phyloP scores from a whole-genome alignment of 1,140 invertebrate genomes.

The Drosophila bocqueti region DNA sequence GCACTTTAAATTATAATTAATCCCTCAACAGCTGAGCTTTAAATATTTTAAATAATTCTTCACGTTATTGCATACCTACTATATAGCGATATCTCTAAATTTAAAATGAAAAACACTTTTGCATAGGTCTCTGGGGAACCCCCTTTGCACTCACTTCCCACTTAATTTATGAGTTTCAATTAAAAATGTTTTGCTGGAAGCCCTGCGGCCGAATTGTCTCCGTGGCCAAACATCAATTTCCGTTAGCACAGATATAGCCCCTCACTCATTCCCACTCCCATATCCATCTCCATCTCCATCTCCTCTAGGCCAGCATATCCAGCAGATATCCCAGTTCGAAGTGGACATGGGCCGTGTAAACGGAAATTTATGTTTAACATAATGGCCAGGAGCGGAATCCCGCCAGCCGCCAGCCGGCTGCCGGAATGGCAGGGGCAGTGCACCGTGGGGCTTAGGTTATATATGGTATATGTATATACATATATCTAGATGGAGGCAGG shows the following conservation, averaged over 20 bases:
- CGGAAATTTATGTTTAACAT: slow-evolving; percentile 80
- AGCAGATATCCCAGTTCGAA: neutral
- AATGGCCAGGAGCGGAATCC: slow-evolving; percentile 47
- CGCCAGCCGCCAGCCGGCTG: slow-evolving; percentile 1
- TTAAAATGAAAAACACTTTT: slow-evolving; percentile 55
- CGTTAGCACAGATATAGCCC: slow-evolving; percentile 19
- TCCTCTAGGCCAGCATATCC: neutral
- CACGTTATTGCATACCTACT: too few relatives aligned
- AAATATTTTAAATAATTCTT: too few relatives aligned
- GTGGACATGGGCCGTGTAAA: slow-evolving; percentile 43
- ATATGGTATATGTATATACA: neutral
- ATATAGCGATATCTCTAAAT: neutral
- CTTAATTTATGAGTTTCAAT: slow-evolving; percentile 81
- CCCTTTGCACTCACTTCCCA: neutral
- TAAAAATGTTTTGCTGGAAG: slow-evolving; percentile 65
- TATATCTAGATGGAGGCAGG: neutral
- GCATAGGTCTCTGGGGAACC: neutral
- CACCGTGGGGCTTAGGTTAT: neutral
- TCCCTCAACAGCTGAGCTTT: too few relatives aligned
- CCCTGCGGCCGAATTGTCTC: slow-evolving; percentile 13
- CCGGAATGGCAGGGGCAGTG: neutral
- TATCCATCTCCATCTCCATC: neutral
- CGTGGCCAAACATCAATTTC: slow-evolving; percentile 49
- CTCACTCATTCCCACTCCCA: neutral
- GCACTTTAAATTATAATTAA: too few relatives aligned